Evolutionary conservation across 2,113 vertebrate species (phyloP).

Genomic region (Leptobrachium leishanense): DNA sequence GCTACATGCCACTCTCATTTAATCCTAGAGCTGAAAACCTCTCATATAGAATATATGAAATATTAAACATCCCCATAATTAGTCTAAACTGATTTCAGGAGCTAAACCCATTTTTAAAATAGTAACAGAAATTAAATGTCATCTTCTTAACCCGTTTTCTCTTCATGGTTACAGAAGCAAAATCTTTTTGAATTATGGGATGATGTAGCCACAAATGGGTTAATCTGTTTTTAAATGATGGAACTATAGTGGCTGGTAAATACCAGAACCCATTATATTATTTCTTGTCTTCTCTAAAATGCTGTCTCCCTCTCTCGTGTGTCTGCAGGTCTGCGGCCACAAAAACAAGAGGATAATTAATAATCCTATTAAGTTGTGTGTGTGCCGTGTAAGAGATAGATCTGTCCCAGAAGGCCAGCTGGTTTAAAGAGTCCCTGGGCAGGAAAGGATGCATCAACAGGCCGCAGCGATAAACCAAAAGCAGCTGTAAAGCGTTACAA

Average conservation of each 20-base stretch:
- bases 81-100: too few relatives aligned
- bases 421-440: slow-evolving; percentile 40
- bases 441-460: slow-evolving; percentile 17
- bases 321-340: slow-evolving; percentile 46
- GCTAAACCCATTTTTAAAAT: too few relatives aligned
- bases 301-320: slow-evolving; percentile 17
- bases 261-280: background rate
- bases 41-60: too few relatives aligned
- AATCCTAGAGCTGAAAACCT: too few relatives aligned
- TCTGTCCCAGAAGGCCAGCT: slow-evolving; percentile 34
- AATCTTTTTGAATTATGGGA: too few relatives aligned
- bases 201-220: too few relatives aligned
- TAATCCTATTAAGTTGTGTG: slow-evolving; percentile 41
- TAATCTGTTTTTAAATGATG: background rate
- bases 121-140: too few relatives aligned
- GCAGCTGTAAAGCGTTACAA: slow-evolving; percentile 12
- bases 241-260: slow-evolving; percentile 5
- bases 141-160: too few relatives aligned
- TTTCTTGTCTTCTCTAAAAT: slow-evolving; percentile 11
- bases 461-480: background rate
- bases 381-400: slow-evolving; percentile 23
- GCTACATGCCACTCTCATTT: too few relatives aligned
- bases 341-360: slow-evolving; percentile 45
- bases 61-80: too few relatives aligned
- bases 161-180: too few relatives aligned